Evolutionary conservation across 2,888 invertebrate species (phyloP).

Genomic region (Aplocera efformata): DNA sequence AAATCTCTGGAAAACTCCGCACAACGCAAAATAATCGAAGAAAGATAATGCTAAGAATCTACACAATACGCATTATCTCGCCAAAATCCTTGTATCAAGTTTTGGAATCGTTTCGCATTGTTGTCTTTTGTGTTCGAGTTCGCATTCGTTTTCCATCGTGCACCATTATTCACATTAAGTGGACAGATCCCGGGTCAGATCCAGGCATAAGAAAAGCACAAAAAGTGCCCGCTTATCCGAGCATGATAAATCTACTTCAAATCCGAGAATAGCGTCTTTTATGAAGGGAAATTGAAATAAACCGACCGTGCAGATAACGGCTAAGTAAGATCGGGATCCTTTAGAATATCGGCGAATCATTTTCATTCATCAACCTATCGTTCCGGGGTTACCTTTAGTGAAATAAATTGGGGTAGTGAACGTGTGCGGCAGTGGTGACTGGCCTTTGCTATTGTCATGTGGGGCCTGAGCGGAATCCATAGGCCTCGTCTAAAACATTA

Average conservation of each 20-base stretch:
- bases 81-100: constrained; percentile 74
- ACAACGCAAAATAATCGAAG: constrained; percentile 15
- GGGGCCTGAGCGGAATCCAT: background rate
- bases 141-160: constrained; percentile 80
- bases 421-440: background rate
- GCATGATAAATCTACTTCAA: constrained; percentile 81
- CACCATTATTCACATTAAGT: constrained; percentile 81
- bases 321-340: constrained; percentile 79
- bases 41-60: constrained; percentile 35
- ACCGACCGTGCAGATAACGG: constrained; percentile 80
- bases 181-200: constrained; percentile 81
- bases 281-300: constrained; percentile 81
- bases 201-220: constrained; percentile 80
- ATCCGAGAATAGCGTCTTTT: constrained; percentile 81
- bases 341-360: constrained; percentile 77
- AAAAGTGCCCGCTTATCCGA: constrained; percentile 81
- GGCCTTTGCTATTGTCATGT: too few relatives aligned
- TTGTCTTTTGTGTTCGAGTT: constrained; percentile 77
- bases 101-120: constrained; percentile 76
- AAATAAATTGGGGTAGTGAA: constrained; percentile 18
- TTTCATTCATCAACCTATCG: constrained; percentile 67
- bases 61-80: constrained; percentile 59
- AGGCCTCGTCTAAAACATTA: too few relatives aligned
- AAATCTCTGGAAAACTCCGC: constrained; percentile 10
- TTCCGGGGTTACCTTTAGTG: constrained; percentile 22